Evolutionary conservation across 30 jellyfish, hydroid and myxozoan genomes (phyloP), one percentile per base, ranked within the genome.

Genomic region (Aurelia aurita): DNA sequence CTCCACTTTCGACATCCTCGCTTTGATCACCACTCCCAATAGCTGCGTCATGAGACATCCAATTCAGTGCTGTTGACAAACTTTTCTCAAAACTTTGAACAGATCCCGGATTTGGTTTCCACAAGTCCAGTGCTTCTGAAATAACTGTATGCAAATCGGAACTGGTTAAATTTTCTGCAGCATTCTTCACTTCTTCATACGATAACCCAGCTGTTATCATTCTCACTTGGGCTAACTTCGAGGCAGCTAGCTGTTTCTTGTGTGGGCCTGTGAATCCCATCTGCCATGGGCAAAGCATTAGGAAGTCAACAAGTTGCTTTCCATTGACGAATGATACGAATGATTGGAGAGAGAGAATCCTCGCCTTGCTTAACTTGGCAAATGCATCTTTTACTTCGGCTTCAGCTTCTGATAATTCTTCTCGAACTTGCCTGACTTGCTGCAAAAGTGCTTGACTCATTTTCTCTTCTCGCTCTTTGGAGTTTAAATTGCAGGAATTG

Each of bases 31-130:
- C 81, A 58, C 22, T 72, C 71, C 69, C 79, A 6, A 26, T 61
- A 19, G 72, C 79, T 51, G 84, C 61, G 3, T 62, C 77, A 20
- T 26, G 68, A 13, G 81, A 45, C 34, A 51, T 47, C 87, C 75
- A 54, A 27, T 62, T 68, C 18, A 63, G 29, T 32, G 68, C 82
- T 58, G 67, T 43, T 31, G 67, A 54, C 7, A 53, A 23, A 29
- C 81, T 69, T 74, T 19, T 20, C 51, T 81, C 77, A 12, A 35
- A 13, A 1, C 15, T 43, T 35, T 28, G 22, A 26, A 64, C 55
- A 18, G 46, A n/a, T 12, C 18, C 31, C 47, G 35, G 46, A 45
- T 70, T 13, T 5, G 96, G 96, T 20, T 39, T 23, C 96, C 96
- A 87, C 28, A 35, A 26, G 12, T 43, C 67, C 43, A 76, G 44